These are phyloP conservation scores for Steinernema khuongi DNA, from an alignment of 1,140 invertebrate genomes.

Conservation along the genomic window DNA sequence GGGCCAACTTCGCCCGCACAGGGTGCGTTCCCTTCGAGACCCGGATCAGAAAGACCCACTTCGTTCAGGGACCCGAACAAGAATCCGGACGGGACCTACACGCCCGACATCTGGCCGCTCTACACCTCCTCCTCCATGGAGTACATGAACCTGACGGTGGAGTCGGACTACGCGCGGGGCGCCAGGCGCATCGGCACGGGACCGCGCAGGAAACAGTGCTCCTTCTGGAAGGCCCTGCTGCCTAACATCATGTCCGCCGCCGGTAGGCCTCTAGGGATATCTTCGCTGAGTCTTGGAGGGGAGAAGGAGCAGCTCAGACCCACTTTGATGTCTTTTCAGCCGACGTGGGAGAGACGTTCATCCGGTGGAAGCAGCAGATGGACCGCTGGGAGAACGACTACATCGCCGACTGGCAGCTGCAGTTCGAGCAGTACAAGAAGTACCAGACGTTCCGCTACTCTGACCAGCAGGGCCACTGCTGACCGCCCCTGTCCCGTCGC, in stretches of 20 bases:
- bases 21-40: constrained; percentile 66
- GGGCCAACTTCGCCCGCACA: constrained; percentile 90
- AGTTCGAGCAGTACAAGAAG: constrained; percentile 61
- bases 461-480: constrained; percentile 30
- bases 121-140: constrained; percentile 76
- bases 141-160: constrained; percentile 75
- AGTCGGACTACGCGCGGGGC: constrained; percentile 62
- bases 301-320: background rate
- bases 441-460: constrained; percentile 45
- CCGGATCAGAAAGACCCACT: background rate
- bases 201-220: constrained; percentile 80
- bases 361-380: constrained; percentile 62
- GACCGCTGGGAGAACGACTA: constrained; percentile 62
- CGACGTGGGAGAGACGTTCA: constrained; percentile 60
- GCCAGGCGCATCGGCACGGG: constrained; percentile 73
- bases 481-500: background rate
- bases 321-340: constrained; percentile 52
- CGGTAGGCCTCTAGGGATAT: too few relatives aligned
- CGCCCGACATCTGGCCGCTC: constrained; percentile 72
- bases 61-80: constrained; percentile 72
- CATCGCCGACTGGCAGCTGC: constrained; percentile 62
- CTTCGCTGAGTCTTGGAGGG: background rate
- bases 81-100: constrained; percentile 69
- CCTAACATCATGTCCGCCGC: constrained; percentile 74
- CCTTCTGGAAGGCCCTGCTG: constrained; percentile 90